Evolutionary conservation across 1,140 invertebrate species (phyloP).

Genomic region (Drosophila nebulosa): DNA sequence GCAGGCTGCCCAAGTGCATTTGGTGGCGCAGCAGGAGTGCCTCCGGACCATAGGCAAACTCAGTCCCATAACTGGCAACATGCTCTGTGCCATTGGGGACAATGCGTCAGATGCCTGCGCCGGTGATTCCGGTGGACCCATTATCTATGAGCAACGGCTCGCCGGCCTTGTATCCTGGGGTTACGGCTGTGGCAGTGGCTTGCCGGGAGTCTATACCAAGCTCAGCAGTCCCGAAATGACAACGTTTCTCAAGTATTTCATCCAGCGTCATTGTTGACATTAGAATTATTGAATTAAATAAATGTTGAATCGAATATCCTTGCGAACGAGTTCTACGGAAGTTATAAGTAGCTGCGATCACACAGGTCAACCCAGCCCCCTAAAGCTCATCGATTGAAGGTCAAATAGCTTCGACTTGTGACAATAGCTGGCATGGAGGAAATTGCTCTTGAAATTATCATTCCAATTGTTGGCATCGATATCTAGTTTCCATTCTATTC

Average conservation of each 20-base stretch:
- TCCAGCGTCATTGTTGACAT: constrained; percentile 26
- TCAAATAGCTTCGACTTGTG: neutral
- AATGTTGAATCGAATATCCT: no score
- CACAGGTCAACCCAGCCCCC: no score
- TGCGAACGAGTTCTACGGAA: no score
- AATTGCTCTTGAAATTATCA: neutral
- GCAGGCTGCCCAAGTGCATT: constrained; percentile 24
- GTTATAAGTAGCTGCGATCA: no score
- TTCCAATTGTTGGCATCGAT: neutral
- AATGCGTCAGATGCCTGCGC: constrained; percentile 46
- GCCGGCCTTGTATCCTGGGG: constrained; percentile 84
- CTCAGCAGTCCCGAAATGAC: constrained; percentile 24
- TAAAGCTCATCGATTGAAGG: no score
- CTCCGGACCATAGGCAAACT: neutral
- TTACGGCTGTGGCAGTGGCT: constrained; percentile 60
- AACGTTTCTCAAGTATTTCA: constrained; percentile 22
- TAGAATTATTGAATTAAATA: no score
- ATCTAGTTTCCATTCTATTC: neutral
- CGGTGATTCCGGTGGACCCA: constrained; percentile 61
- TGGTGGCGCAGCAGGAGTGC: constrained; percentile 13
- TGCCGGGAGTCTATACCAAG: constrained; percentile 84
- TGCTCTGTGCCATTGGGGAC: constrained; percentile 81
- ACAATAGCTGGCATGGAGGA: neutral
- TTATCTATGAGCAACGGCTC: constrained; percentile 15
- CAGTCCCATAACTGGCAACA: constrained; percentile 41